Conservation (phyloP, 1,140 invertebrate genomes). For the Teleopsis dalmanni region DNA sequence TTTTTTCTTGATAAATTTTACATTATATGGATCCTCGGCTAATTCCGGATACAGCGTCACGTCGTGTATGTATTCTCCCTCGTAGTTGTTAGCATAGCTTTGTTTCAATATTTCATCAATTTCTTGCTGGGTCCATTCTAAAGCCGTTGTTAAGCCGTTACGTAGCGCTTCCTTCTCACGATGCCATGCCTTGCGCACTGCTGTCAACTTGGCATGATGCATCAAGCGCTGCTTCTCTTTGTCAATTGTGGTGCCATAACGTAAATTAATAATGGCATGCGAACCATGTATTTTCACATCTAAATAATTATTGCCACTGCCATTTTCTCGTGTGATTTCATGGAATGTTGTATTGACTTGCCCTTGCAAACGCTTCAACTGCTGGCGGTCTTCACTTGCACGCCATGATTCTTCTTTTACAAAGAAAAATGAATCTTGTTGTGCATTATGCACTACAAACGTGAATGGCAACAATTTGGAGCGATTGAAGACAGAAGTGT, state of each 20-base stretch:
- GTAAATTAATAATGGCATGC: constrained; percentile 72
- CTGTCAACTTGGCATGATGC: constrained; percentile 78
- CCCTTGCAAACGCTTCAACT: constrained; percentile 78
- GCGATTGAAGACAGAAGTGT: constrained; percentile 88
- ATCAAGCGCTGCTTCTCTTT: constrained; percentile 80
- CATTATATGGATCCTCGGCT: constrained; percentile 91
- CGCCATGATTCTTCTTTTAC: constrained; percentile 86
- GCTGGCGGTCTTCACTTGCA: constrained; percentile 77
- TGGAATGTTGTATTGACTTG: constrained; percentile 92
- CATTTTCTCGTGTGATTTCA: constrained; percentile 63
- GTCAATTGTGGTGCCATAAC: constrained; percentile 83
- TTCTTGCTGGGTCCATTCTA: constrained; percentile 71
- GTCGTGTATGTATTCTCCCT: constrained; percentile 85
- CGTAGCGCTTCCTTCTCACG: constrained; percentile 76
- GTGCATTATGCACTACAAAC: constrained; percentile 78
- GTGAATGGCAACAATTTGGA: constrained; percentile 82
- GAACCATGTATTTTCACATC: constrained; percentile 81
- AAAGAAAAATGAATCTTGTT: constrained; percentile 91
- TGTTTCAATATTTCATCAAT: constrained; percentile 80
- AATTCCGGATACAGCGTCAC: constrained; percentile 82
- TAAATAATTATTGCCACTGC: constrained; percentile 59
- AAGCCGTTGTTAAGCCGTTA: constrained; percentile 61
- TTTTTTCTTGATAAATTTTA: constrained; percentile 78
- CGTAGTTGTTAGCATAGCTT: constrained; percentile 74
- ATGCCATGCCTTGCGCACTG: constrained; percentile 86